A percentile compares a stretch with the other conserved stretches of the same genome.
Evolutionary conservation across 2,888 invertebrate species (phyloP).

Genomic region (Sphaeridia pumilis): DNA sequence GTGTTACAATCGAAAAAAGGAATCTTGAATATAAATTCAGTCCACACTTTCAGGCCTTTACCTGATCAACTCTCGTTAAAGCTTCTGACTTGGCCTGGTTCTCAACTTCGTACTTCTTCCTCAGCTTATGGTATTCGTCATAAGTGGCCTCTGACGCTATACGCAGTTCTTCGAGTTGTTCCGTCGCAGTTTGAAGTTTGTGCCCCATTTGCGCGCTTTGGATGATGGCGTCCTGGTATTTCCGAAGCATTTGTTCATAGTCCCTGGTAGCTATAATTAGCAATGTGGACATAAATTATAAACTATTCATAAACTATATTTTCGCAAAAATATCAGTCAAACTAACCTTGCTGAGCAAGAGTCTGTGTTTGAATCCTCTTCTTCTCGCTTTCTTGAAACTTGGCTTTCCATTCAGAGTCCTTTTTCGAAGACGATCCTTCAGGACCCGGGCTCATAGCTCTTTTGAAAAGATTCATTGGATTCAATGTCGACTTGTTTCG

Average conservation of each 20-base stretch:
- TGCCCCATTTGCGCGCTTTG: constrained; percentile 50
- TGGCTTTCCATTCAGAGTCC: constrained; percentile 49
- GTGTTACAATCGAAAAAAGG: constrained; percentile 1
- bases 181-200: constrained; percentile 45
- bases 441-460: no score
- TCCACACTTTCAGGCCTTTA: constrained; percentile 13
- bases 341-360: constrained; percentile 57
- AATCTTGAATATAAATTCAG: background rate
- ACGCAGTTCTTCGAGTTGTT: constrained; percentile 48
- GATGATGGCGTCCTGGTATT: constrained; percentile 50
- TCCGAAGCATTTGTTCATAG: constrained; percentile 51
- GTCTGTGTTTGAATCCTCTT: constrained; percentile 54
- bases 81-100: constrained; percentile 47
- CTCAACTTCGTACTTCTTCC: constrained; percentile 61
- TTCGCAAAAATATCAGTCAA: background rate
- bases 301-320: background rate
- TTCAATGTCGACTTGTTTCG: no score
- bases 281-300: constrained; percentile 2
- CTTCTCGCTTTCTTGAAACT: constrained; percentile 59
- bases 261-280: constrained; percentile 46
- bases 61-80: constrained; percentile 31
- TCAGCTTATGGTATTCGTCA: constrained; percentile 60
- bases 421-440: background rate
- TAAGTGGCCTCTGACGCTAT: constrained; percentile 59
- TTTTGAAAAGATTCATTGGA: no score